Conservation (phyloP, 2,113 vertebrate genomes). For the Opisthocomus hoazin region DNA sequence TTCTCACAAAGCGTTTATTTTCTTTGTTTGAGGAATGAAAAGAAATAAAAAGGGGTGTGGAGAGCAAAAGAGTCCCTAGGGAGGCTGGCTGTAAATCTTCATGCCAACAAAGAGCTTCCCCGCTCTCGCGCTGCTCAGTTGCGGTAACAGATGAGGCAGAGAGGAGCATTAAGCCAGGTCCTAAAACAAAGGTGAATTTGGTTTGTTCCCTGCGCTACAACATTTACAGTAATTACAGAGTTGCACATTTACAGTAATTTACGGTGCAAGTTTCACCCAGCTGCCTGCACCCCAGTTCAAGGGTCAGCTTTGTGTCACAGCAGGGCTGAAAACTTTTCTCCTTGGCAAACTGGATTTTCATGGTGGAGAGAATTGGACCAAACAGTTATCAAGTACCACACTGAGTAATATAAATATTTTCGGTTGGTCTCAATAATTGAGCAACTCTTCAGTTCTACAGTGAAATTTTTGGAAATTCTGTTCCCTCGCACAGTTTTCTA, state of each 20-base stretch:
- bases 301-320: neutral
- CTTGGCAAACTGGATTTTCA: neutral
- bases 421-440: neutral
- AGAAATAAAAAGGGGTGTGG: neutral
- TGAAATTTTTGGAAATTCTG: neutral
- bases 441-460: neutral
- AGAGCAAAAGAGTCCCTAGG: neutral
- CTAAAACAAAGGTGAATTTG: neutral
- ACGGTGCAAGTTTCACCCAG: too few species aligned
- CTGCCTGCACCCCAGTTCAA: neutral
- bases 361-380: neutral
- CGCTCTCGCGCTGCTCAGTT: neutral
- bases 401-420: neutral
- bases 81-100: neutral
- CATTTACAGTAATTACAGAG: too few species aligned
- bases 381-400: neutral
- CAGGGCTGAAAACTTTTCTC: neutral
- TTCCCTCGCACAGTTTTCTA: neutral
- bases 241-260: neutral
- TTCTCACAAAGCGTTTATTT: neutral
- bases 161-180: neutral
- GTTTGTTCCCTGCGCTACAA: neutral
- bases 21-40: neutral
- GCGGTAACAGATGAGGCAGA: neutral
- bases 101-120: neutral